Conservation (phyloP, 2,888 invertebrate genomes). For the Vanessa cardui region DNA sequence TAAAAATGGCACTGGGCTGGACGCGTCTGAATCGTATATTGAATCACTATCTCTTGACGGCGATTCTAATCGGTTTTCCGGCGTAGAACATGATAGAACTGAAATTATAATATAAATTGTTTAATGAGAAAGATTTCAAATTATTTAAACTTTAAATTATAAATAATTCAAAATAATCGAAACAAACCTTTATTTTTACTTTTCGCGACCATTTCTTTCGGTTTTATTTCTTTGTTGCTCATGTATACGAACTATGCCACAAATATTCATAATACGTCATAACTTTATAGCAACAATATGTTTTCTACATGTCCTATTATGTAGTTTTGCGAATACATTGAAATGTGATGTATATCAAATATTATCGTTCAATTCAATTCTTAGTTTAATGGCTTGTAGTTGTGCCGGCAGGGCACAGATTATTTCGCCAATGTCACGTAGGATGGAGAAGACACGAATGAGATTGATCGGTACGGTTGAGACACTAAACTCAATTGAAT, state of each 20-base stretch:
- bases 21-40: conserved; percentile 68
- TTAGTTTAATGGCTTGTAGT: too few relatives aligned
- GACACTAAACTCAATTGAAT: too few relatives aligned
- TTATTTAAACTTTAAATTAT: too few relatives aligned
- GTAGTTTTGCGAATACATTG: neutral
- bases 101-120: conserved; percentile 44
- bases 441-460: too few relatives aligned
- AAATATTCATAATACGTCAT: neutral
- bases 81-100: conserved; percentile 74
- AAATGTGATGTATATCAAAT: too few relatives aligned
- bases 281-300: neutral
- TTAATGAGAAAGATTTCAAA: neutral
- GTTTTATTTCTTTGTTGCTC: conserved; percentile 49
- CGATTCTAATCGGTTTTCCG: conserved; percentile 65
- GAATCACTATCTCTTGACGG: conserved; percentile 75
- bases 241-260: conserved; percentile 43
- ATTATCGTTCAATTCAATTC: too few relatives aligned
- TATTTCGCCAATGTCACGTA: too few relatives aligned
- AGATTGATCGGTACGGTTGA: too few relatives aligned
- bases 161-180: neutral
- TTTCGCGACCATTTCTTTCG: conserved; percentile 66
- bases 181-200: conserved; percentile 59
- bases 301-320: conserved; percentile 1
- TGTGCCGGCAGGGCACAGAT: too few relatives aligned
- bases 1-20: conserved; percentile 75